Base-by-base conservation (phyloP, 35 echinoderm and acorn worm species). In the Ophiothrix spiculata region DNA sequence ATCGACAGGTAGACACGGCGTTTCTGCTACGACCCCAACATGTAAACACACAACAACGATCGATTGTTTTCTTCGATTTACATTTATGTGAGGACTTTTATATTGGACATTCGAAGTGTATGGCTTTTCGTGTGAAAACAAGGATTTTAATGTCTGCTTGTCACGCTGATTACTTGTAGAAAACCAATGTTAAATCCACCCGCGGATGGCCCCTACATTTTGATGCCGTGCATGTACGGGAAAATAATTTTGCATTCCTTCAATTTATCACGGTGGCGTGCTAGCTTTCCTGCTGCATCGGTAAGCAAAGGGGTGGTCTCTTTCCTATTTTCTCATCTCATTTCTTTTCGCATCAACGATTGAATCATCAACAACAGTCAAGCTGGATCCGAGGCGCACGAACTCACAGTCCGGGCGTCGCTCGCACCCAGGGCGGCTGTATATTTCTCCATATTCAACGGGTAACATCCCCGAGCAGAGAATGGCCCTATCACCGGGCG, bases 401-500 rank as follows among this genome's bases (percentile, higher is more conserved):
- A 69, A 1, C 23, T 25, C 60, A 15, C 60, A 69, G 60, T 69
- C 60, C 60, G 60, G 60, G 60, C 60, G 60, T 69, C 60, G 60
- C 60, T 69, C 60, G 60, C 60, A 69, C 60, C 60, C 60, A 69
- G 60, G 60, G 60, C 60, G 60, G 60, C 60, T 69, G 60, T 69
- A 69, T n/a, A 69, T 69, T 2, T 69, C 60, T 69, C 60, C 17
- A 28, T n/a, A 25, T 69, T 15, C 60, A n/a, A n/a, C 60, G 60
- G 60, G 60, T 69, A 69, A 2, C 29, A 25, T 69, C 17, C 60
- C 60, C 60, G 60, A 69, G 29, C 60, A 69, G 60, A 69, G 60
- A 69, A 69, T 69, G 60, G 60, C 60, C 60, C 60, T 69, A 69
- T 69, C 60, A 69, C 60, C 60, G 60, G 60, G 60, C 60, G 60